Evolutionary conservation across 92 coral and sea anemone species (phyloP).

Genomic region (Muricea muricata): DNA sequence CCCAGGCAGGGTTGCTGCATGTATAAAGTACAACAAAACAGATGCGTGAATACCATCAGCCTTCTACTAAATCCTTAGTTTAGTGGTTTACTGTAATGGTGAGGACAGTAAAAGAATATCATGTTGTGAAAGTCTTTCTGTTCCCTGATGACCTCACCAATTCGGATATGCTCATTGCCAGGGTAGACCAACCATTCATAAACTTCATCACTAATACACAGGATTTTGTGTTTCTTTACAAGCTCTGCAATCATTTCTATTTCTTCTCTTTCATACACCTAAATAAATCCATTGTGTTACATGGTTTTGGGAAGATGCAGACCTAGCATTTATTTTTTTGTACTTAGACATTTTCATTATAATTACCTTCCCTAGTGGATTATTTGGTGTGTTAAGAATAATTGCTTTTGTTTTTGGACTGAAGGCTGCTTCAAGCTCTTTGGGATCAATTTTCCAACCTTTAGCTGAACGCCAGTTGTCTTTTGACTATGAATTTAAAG

Average conservation of each 20-base stretch:
- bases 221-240: constrained; percentile 80
- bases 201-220: constrained; percentile 97
- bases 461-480: constrained; percentile 76
- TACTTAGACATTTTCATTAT: background rate
- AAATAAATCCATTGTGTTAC: background rate
- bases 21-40: too few species aligned
- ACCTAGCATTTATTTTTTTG: background rate
- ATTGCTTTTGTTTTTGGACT: constrained; percentile 85
- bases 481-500: background rate
- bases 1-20: constrained; percentile 90
- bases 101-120: background rate
- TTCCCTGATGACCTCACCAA: constrained; percentile 64
- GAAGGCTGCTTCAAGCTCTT: constrained; percentile 83
- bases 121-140: background rate
- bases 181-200: constrained; percentile 94
- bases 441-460: constrained; percentile 83
- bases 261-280: constrained; percentile 85
- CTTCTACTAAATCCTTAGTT: background rate
- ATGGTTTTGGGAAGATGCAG: too few species aligned
- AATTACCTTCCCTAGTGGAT: constrained; percentile 91
- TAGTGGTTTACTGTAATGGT: too few species aligned
- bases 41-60: too few species aligned
- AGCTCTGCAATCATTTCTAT: constrained; percentile 86
- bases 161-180: constrained; percentile 82
- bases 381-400: constrained; percentile 89